These are phyloP conservation scores for Caloenas nicobarica DNA, from an alignment of 2,113 vertebrate species.

Conservation along the genomic window DNA sequence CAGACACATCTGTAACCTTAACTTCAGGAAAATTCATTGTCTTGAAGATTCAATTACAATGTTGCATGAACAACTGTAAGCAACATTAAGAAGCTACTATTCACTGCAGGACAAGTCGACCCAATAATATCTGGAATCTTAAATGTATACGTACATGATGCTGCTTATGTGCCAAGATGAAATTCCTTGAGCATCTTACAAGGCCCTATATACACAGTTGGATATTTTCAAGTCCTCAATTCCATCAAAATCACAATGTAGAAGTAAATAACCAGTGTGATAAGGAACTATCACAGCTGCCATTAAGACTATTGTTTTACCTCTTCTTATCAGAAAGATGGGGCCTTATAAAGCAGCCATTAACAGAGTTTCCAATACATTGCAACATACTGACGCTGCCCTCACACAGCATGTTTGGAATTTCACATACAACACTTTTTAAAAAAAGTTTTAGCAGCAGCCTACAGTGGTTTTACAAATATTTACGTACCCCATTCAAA, in stretches of 20 bases:
- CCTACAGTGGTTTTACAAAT: background rate
- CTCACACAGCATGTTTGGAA: rapidly evolving
- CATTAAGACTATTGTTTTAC: background rate
- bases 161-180: background rate
- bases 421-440: background rate
- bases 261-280: background rate
- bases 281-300: background rate
- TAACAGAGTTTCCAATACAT: background rate
- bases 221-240: background rate
- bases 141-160: background rate
- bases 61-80: background rate
- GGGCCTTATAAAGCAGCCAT: background rate
- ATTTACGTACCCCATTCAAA: background rate
- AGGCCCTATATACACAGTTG: background rate
- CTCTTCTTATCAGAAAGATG: background rate
- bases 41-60: background rate
- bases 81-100: background rate
- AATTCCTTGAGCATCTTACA: background rate
- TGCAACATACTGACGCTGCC: background rate
- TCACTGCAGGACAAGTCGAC: background rate
- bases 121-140: background rate
- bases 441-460: background rate
- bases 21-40: background rate
- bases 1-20: background rate
- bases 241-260: background rate